Conservation (phyloP, 2,113 vertebrate species). For the Cottus gobio region DNA sequence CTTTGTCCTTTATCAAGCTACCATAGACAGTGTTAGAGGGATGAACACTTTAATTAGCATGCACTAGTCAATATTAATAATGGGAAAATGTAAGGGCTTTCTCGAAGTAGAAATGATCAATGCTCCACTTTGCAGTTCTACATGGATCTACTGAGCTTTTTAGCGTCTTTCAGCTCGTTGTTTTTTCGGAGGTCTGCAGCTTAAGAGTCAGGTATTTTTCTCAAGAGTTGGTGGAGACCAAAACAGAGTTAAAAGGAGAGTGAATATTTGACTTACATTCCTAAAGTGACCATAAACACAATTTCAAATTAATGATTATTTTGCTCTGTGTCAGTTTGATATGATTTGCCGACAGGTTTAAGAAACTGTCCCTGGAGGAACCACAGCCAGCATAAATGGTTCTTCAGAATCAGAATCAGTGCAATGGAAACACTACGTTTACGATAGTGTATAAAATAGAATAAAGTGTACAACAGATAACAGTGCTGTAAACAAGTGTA, state of each 20-base stretch:
- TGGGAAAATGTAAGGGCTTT: too few species aligned
- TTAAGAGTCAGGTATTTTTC: background rate
- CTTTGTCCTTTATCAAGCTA: background rate
- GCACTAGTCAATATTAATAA: background rate
- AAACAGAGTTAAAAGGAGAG: background rate
- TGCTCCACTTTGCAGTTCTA: background rate
- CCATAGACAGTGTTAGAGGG: background rate
- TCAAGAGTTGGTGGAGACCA: background rate
- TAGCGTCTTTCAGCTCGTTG: background rate
- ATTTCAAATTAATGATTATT: background rate
- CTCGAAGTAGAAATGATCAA: background rate
- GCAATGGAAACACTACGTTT: too few species aligned
- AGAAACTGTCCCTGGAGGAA: background rate
- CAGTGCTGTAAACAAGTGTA: too few species aligned
- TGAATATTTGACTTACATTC: background rate
- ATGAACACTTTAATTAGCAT: background rate
- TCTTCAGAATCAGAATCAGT: too few species aligned
- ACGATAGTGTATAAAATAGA: too few species aligned
- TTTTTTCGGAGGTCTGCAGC: background rate
- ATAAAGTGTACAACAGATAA: too few species aligned
- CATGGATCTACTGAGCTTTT: background rate
- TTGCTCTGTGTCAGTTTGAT: background rate
- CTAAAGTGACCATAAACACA: background rate
- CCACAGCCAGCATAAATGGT: background rate
- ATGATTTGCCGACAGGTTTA: background rate